Evolutionary conservation across 1,140 invertebrate genomes (phyloP).

Genomic region (Psilanteris sp.): DNA sequence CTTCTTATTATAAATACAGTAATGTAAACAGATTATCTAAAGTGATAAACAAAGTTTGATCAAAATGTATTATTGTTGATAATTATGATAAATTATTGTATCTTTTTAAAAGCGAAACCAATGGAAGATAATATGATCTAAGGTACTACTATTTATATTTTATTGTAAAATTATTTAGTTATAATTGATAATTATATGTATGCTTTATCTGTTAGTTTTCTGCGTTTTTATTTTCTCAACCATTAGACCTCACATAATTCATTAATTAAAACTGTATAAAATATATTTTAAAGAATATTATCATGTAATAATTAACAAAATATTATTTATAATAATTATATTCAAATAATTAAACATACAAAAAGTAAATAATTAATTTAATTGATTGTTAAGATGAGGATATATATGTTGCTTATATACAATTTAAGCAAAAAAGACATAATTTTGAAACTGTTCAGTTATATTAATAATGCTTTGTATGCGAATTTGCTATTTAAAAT

Average conservation of each 20-base stretch:
- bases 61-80: conserved; percentile 1
- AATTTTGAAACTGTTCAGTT: too few species aligned
- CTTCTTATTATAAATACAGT: conserved; percentile 6
- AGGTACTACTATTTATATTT: conserved; percentile 67
- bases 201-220: conserved; percentile 65
- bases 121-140: conserved; percentile 77
- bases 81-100: conserved; percentile 67
- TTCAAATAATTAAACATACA: background rate
- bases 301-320: too few species aligned
- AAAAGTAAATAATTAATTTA: too few species aligned
- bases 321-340: background rate
- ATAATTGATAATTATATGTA: too few species aligned
- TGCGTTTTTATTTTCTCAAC: conserved; percentile 49
- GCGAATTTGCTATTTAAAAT: too few species aligned
- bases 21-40: conserved; percentile 7
- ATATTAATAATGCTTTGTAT: too few species aligned
- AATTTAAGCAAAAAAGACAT: too few species aligned
- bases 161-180: conserved; percentile 47
- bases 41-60: conserved; percentile 14
- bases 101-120: conserved; percentile 76
- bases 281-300: too few species aligned
- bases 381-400: too few species aligned
- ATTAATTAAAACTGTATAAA: background rate
- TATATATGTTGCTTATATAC: too few species aligned
- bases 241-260: background rate